phyloP scores from a whole-genome alignment of 2,888 invertebrate genomes.

The Drosophila koepferae region DNA sequence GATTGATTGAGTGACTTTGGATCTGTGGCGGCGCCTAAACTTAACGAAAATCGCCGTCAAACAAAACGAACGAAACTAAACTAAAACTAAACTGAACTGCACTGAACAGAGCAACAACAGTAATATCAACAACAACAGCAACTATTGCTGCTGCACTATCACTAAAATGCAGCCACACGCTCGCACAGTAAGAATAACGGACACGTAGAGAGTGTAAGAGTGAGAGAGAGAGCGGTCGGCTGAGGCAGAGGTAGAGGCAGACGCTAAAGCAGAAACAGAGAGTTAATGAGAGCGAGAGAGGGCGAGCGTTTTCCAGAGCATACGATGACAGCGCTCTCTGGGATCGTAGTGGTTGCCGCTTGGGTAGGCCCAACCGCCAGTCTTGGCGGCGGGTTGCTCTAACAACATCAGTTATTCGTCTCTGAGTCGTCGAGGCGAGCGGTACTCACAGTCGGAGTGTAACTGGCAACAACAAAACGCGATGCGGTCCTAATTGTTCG shows the following conservation, averaged over 20 bases:
- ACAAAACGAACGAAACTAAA: constrained; percentile 37
- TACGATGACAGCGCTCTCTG: constrained; percentile 19
- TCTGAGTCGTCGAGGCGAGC: constrained; percentile 69
- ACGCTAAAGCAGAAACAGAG: constrained; percentile 1
- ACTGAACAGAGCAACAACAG: constrained; percentile 17
- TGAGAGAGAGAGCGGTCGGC: neutral
- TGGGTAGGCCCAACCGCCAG: constrained; percentile 34
- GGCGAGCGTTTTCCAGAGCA: constrained; percentile 43
- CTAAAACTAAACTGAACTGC: constrained; percentile 23
- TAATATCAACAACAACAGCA: constrained; percentile 2
- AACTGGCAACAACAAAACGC: constrained; percentile 65
- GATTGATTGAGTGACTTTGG: constrained; percentile 55
- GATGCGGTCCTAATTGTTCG: constrained; percentile 70
- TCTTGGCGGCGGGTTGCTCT: constrained; percentile 71
- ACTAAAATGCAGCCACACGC: constrained; percentile 45
- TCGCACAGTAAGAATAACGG: constrained; percentile 7
- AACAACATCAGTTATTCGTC: constrained; percentile 70
- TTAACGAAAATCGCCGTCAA: constrained; percentile 39
- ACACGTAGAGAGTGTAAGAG: neutral
- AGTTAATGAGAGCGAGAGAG: constrained; percentile 25
- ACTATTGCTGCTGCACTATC: constrained; percentile 45
- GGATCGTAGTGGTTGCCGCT: constrained; percentile 8
- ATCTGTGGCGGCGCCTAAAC: constrained; percentile 58
- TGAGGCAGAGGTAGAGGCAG: constrained; percentile 9
- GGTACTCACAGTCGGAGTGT: constrained; percentile 61